phyloP scores from a whole-genome alignment of 2,888 invertebrate species.

The Chromoteleia sp. region DNA sequence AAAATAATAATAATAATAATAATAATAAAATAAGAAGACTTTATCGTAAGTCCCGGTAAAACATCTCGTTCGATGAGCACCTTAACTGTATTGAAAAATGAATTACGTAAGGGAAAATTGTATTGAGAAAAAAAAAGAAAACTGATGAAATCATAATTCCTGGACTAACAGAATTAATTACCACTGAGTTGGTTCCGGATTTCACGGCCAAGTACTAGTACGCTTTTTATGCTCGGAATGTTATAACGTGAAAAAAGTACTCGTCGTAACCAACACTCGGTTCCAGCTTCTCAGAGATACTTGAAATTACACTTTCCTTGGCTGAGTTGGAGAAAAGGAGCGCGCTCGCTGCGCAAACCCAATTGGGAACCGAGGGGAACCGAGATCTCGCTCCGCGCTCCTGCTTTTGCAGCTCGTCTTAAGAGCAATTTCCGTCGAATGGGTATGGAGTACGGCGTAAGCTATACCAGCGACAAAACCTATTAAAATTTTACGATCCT shows the following conservation, averaged over 20 bases:
- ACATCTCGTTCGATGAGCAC: too few relatives aligned
- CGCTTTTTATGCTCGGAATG: slow-evolving; percentile 23
- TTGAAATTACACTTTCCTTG: slow-evolving; percentile 67
- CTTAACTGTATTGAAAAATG: too few relatives aligned
- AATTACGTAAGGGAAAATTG: too few relatives aligned
- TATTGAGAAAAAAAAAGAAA: too few relatives aligned
- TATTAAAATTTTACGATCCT: slow-evolving; percentile 70
- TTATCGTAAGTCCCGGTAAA: too few relatives aligned
- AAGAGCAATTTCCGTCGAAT: slow-evolving; percentile 72
- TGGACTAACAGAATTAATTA: slow-evolving; percentile 41
- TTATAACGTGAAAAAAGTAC: slow-evolving; percentile 43
- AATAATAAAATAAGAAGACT: too few relatives aligned
- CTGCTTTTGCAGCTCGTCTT: slow-evolving; percentile 71
- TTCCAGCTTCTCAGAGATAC: slow-evolving; percentile 54
- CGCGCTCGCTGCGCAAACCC: slow-evolving; percentile 64
- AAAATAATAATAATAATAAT: too few relatives aligned
- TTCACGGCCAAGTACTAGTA: slow-evolving; percentile 59
- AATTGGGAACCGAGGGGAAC: slow-evolving; percentile 61
- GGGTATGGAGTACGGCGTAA: slow-evolving; percentile 68
- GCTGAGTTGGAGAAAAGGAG: slow-evolving; percentile 62
- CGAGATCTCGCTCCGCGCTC: slow-evolving; percentile 52
- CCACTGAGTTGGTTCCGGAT: slow-evolving; percentile 14
- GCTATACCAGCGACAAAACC: slow-evolving; percentile 70
- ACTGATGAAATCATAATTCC: slow-evolving; percentile 19
- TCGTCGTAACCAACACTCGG: slow-evolving; percentile 64